Conservation (phyloP, 2,113 vertebrate genomes). For the Seriola rivoliana region DNA sequence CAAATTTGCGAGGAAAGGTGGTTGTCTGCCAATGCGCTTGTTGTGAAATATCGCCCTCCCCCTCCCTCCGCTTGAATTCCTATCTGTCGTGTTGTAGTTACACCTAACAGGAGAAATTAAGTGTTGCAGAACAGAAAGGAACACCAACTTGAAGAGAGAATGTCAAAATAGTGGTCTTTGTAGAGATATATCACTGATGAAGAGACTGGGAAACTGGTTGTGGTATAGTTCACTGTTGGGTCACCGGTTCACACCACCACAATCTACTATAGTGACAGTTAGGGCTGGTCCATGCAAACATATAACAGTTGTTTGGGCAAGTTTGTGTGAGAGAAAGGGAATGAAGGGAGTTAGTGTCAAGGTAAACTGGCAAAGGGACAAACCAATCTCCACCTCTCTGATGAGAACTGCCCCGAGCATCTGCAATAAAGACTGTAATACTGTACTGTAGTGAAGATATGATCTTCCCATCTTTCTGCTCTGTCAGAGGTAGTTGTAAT, state of each 20-base stretch:
- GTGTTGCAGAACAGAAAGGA: slow-evolving; percentile 61
- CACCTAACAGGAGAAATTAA: slow-evolving; percentile 73
- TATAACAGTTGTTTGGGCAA: slow-evolving; percentile 18
- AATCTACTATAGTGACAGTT: background rate
- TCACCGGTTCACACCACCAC: background rate
- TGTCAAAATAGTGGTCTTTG: slow-evolving; percentile 23
- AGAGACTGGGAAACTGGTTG: slow-evolving; percentile 7
- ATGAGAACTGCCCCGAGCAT: slow-evolving; percentile 54
- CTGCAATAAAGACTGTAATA: slow-evolving; percentile 19
- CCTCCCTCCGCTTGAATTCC: slow-evolving; percentile 46
- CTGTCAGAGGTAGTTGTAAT: background rate
- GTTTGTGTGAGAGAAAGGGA: background rate
- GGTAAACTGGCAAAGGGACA: slow-evolving; percentile 66
- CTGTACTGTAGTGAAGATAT: slow-evolving; percentile 16
- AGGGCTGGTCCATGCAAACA: slow-evolving; percentile 7
- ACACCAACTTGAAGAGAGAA: slow-evolving; percentile 23
- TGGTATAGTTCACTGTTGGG: background rate
- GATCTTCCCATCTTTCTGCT: slow-evolving; percentile 12
- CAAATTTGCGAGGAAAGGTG: slow-evolving; percentile 85
- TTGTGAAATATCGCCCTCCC: slow-evolving; percentile 74
- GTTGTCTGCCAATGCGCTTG: slow-evolving; percentile 82
- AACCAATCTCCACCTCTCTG: slow-evolving; percentile 57
- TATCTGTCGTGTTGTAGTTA: slow-evolving; percentile 57
- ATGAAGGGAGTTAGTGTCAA: slow-evolving; percentile 40
- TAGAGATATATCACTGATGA: slow-evolving; percentile 25